Conservation (phyloP, 23 tunicate genomes). For the Pegea sp. region DNA sequence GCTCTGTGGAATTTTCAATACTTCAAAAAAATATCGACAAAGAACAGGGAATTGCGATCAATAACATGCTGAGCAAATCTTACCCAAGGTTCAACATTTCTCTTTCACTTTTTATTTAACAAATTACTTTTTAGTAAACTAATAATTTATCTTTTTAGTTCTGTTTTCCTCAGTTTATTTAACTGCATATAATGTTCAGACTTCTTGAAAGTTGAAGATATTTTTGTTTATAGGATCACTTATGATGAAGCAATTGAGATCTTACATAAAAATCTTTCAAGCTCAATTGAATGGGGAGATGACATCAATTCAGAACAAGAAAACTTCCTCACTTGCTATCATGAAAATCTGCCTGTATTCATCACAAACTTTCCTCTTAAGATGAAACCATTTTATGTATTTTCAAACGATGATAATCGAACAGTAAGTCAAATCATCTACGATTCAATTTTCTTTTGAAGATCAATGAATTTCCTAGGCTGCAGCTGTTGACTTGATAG, state of each 20-base stretch:
- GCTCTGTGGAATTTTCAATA: constrained; percentile 2
- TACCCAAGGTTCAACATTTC: too few relatives aligned
- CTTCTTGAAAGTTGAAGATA: too few relatives aligned
- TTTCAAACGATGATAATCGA: constrained; percentile 19
- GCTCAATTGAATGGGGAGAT: constrained; percentile 81
- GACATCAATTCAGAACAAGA: constrained; percentile 73
- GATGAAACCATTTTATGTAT: constrained; percentile 59
- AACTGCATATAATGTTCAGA: too few relatives aligned
- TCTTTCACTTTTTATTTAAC: too few relatives aligned
- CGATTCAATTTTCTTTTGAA: too few relatives aligned
- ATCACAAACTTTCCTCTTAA: constrained; percentile 27
- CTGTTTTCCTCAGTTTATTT: too few relatives aligned
- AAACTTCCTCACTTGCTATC: constrained; percentile 14
- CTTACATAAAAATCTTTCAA: too few relatives aligned
- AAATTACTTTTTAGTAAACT: too few relatives aligned
- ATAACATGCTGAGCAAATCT: too few relatives aligned
- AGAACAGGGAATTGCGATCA: too few relatives aligned
- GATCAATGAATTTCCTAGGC: constrained; percentile 7
- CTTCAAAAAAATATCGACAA: constrained; percentile 2
- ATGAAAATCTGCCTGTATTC: constrained; percentile 29
- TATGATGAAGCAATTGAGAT: constrained; percentile 26
- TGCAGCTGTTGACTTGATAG: constrained; percentile 57
- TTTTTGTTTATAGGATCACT: constrained; percentile 12
- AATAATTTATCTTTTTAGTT: too few relatives aligned
- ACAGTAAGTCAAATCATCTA: too few relatives aligned